Percentiles rank a stretch among this genome's conserved stretches.
Conservation (phyloP, 2,113 vertebrate species). For the Dasypus novemcinctus region DNA sequence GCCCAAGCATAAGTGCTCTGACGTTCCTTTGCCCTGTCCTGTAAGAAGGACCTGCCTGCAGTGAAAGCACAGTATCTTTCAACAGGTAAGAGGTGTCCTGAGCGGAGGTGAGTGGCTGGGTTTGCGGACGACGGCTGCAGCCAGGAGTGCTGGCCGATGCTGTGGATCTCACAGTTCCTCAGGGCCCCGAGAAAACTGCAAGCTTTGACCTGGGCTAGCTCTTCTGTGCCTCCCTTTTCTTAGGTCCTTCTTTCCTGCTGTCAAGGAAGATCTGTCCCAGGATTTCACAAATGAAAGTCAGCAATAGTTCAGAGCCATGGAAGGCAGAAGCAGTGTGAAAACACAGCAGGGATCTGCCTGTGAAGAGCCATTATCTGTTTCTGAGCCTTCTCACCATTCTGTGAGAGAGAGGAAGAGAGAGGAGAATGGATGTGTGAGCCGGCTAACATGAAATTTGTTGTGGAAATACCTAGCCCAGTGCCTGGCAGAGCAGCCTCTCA, state of each 20-base stretch:
- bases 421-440: neutral
- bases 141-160: neutral
- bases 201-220: fast-evolving
- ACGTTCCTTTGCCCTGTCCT: neutral
- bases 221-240: neutral
- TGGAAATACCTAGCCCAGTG: neutral
- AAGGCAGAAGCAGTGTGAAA: neutral
- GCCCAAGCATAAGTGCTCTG: neutral
- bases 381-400: neutral
- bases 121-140: neutral
- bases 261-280: neutral
- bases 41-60: no score
- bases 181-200: neutral
- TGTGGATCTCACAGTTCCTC: neutral
- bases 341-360: neutral
- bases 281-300: neutral
- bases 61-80: neutral
- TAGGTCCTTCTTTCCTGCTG: neutral
- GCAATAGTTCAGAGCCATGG: neutral
- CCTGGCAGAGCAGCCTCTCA: neutral
- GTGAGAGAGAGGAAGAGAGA: neutral
- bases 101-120: neutral
- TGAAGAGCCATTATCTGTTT: neutral
- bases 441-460: neutral
- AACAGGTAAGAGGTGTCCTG: no score